Base-by-base conservation (phyloP, 2,113 vertebrate genomes). In the Anguilla rostrata region DNA sequence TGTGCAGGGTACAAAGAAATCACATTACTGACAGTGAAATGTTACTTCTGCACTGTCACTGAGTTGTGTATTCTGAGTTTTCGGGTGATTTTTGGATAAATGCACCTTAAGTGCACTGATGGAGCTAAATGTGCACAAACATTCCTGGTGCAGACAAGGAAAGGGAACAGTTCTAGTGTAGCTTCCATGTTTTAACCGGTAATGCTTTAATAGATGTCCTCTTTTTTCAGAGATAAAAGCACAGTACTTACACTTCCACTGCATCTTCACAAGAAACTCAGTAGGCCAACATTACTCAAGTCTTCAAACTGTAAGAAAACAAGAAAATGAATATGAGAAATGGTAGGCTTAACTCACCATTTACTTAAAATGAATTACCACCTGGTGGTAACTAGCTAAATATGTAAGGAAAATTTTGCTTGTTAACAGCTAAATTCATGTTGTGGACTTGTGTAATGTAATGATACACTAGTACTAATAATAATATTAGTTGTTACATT, bases 191-290 rank as follows among this genome's bases (percentile, higher is more conserved):
- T 87, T 88, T 83, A 83, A 63, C 29, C 53, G 81, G 39, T 88
- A 88, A n/a, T 86, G 80, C 57, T 86, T 88, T 66, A 88, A 84
- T 2, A 57, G 78, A 12, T 84, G 53, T 71, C 53, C 88, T 39
- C 57, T 14, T 89, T 85, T 89, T 3, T 87, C 88, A 87, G 34
- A 87, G 56, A 56, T 53, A 85, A 78, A 85, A 15, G 43, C 22
- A 85, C 7, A 85, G 34, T 78, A 78, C 84, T 85, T 85, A 39
- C n/a, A 85, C 40, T 49, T 78, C 40, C 63, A 85, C 66, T 85
- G 84, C 63, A 46, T 29, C 16, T 71, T 85, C 39, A 63, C 39
- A 84, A 84, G 91, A 97, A 34, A 34, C 34, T 34, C 34, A 34
- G 34, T 34, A 34, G 34, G 34, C 34, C 34, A 34, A 34, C 34